A percentile compares a stretch with the other conserved stretches of the same genome.
These are phyloP conservation scores for Gasterosteus aculeatus DNA, from an alignment of 2,113 vertebrate genomes.

Conservation along the genomic window DNA sequence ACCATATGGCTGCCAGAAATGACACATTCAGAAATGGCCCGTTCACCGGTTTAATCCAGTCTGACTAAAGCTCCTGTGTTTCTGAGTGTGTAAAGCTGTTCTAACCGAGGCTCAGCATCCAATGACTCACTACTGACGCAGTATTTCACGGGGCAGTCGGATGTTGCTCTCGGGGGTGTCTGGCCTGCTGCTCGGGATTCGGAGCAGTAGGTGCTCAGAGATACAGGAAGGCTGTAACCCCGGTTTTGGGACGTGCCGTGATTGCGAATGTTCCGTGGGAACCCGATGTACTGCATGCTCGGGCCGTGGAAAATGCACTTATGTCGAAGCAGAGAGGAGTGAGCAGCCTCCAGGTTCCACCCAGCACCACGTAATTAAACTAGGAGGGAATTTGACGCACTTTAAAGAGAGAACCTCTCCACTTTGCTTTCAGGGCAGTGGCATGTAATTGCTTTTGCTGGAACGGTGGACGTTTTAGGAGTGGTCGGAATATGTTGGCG, in stretches of 20 bases:
- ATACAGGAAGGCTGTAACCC: constrained; percentile 67
- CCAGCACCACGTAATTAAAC: constrained; percentile 77
- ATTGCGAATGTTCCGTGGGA: constrained; percentile 70
- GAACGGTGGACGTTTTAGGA: constrained; percentile 70
- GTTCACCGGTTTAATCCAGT: constrained; percentile 51
- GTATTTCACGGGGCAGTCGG: constrained; percentile 71
- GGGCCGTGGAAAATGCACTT: constrained; percentile 69
- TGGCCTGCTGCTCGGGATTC: constrained; percentile 67
- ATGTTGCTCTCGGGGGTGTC: constrained; percentile 67
- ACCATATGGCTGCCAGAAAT: constrained; percentile 25
- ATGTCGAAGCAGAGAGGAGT: constrained; percentile 40
- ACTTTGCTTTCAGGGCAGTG: constrained; percentile 67
- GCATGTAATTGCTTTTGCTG: constrained; percentile 76
- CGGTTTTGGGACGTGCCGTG: constrained; percentile 56
- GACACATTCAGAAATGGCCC: constrained; percentile 37
- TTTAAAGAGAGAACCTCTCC: constrained; percentile 74
- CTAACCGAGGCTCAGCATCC: constrained; percentile 42
- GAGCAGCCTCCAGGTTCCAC: constrained; percentile 66
- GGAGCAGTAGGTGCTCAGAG: constrained; percentile 68
- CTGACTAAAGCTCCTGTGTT: constrained; percentile 53
- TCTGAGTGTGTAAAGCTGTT: constrained; percentile 52
- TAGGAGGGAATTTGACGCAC: constrained; percentile 73
- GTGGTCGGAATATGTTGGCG: constrained; percentile 75
- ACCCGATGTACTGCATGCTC: constrained; percentile 56
- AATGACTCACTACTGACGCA: constrained; percentile 73